Base-by-base conservation (phyloP, 2,113 vertebrate species). In the Lophius piscatorius region DNA sequence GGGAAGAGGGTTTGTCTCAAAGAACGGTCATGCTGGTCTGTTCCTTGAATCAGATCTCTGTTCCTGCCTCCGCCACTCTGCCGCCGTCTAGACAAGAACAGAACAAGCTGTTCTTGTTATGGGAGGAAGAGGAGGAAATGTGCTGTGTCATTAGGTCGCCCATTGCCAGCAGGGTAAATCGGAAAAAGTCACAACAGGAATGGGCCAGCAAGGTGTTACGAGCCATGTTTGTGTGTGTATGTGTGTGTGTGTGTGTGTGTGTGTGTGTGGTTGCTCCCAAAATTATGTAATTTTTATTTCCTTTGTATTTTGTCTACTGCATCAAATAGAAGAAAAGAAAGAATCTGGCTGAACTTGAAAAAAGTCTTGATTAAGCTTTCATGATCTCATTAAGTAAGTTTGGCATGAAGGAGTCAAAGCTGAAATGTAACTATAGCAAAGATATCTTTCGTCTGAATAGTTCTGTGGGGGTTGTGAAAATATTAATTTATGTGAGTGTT, bases 31-130 rank as follows among this genome's bases (percentile, higher is more conserved):
- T 83, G 79, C 80, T 88, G 81, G 60, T 70, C 76, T 91, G 67
- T 88, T 87, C 88, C 84, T 84, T 83, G 80, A 87, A 74, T 21
- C 13, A 26, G 62, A 84, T 74, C 66, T 67, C 67, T 76, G 45
- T 74, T 79, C 86, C 76, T 22, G 48, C 31, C 63, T 21, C 5
- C 26, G 9, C 26, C 51, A 61, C 63, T 20, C 40, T 12, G 21
- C 56, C 46, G 14, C 70, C 65, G 75, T 93, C 91, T 93, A 90
- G 83, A 92, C 87, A 78, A 87, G 81, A 81, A 76, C 76, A 81
- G 70, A 76, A 74, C 83, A 85, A 78, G 80, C 85, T 87, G 86
- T 92, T 71, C 60, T 85, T 80, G 75, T 84, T 85, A 79, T 74
- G 47, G 56, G 52, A 80, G 62, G 62, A 78, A 85, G 80, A 82